Evolutionary conservation across 1,140 invertebrate species (phyloP), one percentile per base, ranked within the genome.

Genomic region (Planococcus citri): DNA sequence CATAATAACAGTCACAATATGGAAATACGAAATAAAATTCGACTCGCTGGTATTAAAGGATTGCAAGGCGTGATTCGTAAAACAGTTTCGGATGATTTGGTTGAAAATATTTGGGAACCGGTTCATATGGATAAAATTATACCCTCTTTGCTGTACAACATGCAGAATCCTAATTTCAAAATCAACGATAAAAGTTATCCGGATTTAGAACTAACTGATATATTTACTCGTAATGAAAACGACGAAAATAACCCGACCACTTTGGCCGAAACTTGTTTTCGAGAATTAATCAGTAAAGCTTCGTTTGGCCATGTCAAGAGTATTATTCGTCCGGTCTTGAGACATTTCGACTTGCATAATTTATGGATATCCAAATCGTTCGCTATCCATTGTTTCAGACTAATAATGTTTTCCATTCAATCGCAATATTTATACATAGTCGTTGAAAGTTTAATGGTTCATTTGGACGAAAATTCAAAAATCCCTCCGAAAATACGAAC

Each of bases 71-170:
- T 99, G 33, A 94, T 99, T 61, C 86, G 95, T 70, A 99, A 99
- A 82, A 98, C 96, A 0, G 91, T 97, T 1, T 92, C 91, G n/a
- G 96, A 99, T 81, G 96, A 98, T 79, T 82, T 99, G 70, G 95
- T 97, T 38, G 95, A 97, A 76, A 98, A 98, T 78, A 98, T 99
- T 75, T 99, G 97, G 97, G 94, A 97, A 77, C 86, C 92, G 29
- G 87, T 92, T 70, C 96, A 99, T 77, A 99, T 99, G 97, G 95
- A 98, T 76, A 98, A 99, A 82, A 98, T 99, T 76, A 92, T 99
- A 57, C 96, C 97, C 0, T 98, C 96, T 14, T 82, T 99, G 12
- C 80, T 99, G 0, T 98, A 91, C 77, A 99, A 99, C 77, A 97
- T 99, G 91, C 93, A 91, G n/a, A 51, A 51, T 20, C 41, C 41